A percentile compares a stretch with the other conserved stretches of the same genome.
phyloP scores from a whole-genome alignment of 2,888 invertebrate genomes.

The Amorpha juglandis region DNA sequence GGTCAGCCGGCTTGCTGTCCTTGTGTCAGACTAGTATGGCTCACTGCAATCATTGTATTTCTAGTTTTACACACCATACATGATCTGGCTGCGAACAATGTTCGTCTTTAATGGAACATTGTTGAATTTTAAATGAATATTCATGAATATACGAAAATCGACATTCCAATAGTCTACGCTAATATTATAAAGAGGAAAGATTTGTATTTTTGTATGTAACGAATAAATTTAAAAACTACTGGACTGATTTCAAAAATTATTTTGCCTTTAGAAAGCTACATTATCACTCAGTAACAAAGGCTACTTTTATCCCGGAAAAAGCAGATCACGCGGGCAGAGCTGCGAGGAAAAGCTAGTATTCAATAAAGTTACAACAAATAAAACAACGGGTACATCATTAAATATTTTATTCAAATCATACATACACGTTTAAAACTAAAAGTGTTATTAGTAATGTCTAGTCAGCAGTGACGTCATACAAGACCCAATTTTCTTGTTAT shows the following conservation, averaged over 20 bases:
- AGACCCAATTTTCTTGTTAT: slow-evolving; percentile 41
- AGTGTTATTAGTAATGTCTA: background rate
- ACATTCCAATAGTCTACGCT: background rate
- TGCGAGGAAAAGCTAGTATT: too few species aligned
- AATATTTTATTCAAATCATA: background rate
- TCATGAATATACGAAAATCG: background rate
- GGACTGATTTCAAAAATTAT: too few species aligned
- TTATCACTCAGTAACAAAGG: too few species aligned
- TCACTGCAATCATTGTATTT: background rate
- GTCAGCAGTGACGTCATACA: slow-evolving; percentile 32
- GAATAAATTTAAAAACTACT: too few species aligned
- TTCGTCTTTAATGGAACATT: background rate
- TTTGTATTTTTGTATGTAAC: too few species aligned
- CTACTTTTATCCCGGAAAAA: too few species aligned
- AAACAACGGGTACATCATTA: background rate
- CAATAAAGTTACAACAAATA: background rate
- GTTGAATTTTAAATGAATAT: background rate
- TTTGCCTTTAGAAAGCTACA: too few species aligned
- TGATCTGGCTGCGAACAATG: slow-evolving; percentile 18
- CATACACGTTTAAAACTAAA: slow-evolving; percentile 9
- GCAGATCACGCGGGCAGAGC: too few species aligned
- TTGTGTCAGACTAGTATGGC: slow-evolving; percentile 42
- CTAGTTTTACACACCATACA: slow-evolving; percentile 11
- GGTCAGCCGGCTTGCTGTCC: slow-evolving; percentile 53
- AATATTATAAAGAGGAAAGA: too few species aligned